Percentiles rank a stretch among this genome's conserved stretches.
These are phyloP conservation scores for Eulimnadia texana DNA, from an alignment of 1,140 invertebrate genomes.

Conservation along the genomic window DNA sequence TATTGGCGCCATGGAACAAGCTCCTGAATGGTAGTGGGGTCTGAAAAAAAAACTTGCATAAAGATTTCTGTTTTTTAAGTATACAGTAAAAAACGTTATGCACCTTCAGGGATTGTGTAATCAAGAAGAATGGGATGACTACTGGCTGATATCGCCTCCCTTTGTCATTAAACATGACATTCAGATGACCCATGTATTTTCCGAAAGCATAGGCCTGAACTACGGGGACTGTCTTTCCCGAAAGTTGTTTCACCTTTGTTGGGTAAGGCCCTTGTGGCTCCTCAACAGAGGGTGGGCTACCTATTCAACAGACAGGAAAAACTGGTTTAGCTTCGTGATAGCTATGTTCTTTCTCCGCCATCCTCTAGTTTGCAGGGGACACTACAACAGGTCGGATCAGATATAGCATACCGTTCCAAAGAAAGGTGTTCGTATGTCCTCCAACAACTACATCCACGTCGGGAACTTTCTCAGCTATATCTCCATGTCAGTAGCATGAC, in stretches of 20 bases:
- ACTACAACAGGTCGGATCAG: no score
- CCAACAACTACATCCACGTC: conserved; percentile 77
- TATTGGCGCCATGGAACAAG: conserved; percentile 43
- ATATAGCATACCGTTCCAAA: conserved; percentile 44
- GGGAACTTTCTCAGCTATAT: conserved; percentile 61
- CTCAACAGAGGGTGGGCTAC: conserved; percentile 44
- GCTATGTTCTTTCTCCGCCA: no score
- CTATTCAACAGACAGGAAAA: not conserved
- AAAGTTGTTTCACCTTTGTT: conserved; percentile 48
- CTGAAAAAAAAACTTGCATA: conserved; percentile 33
- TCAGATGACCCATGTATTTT: conserved; percentile 72
- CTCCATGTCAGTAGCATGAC: conserved; percentile 54
- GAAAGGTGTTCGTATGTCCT: conserved; percentile 73
- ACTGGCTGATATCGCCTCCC: conserved; percentile 51
- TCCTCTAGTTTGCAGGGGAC: no score
- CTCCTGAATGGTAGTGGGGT: conserved; percentile 43
- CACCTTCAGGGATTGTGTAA: conserved; percentile 43
- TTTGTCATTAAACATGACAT: conserved; percentile 49
- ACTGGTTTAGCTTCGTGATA: no score
- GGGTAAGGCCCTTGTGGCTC: conserved; percentile 58
- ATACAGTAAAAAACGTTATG: not conserved
- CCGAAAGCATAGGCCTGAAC: conserved; percentile 85
- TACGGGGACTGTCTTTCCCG: conserved; percentile 57
- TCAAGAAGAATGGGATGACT: conserved; percentile 71
- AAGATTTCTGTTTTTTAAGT: no score